These are phyloP conservation scores for Euwallacea similis DNA, from an alignment of 1,140 invertebrate species.

Conservation along the genomic window DNA sequence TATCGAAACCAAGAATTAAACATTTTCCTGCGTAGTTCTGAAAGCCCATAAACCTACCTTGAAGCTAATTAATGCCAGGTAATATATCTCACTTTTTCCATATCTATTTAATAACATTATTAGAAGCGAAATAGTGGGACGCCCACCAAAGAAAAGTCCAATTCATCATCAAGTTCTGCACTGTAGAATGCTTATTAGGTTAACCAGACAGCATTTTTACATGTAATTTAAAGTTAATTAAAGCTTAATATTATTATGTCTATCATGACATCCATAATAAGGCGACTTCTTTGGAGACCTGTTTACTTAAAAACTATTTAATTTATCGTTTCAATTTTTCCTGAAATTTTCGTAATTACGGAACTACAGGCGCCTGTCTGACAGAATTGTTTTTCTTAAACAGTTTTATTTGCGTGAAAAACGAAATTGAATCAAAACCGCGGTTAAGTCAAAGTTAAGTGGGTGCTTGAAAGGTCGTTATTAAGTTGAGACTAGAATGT, in stretches of 20 bases:
- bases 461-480: slow-evolving; percentile 1
- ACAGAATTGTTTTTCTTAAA: not conserved
- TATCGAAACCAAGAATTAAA: not conserved
- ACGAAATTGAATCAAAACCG: not conserved
- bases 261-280: not conserved
- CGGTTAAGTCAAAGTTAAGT: not conserved
- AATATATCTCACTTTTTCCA: no score
- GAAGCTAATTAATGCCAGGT: no score
- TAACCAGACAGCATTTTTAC: not conserved
- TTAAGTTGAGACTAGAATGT: slow-evolving; percentile 23
- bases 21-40: not conserved
- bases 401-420: not conserved
- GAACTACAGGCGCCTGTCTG: not conserved
- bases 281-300: not conserved
- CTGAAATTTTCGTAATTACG: not conserved
- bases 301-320: slow-evolving; percentile 3
- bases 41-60: no score
- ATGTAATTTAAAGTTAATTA: not conserved
- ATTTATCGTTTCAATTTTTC: not conserved
- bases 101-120: no score
- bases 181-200: not conserved
- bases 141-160: no score
- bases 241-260: not conserved
- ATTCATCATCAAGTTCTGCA: no score
- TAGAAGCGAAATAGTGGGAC: no score